Evolutionary conservation across 2,797 vertebrate species (phyloP).

Genomic region (Notolepis coatsorum): DNA sequence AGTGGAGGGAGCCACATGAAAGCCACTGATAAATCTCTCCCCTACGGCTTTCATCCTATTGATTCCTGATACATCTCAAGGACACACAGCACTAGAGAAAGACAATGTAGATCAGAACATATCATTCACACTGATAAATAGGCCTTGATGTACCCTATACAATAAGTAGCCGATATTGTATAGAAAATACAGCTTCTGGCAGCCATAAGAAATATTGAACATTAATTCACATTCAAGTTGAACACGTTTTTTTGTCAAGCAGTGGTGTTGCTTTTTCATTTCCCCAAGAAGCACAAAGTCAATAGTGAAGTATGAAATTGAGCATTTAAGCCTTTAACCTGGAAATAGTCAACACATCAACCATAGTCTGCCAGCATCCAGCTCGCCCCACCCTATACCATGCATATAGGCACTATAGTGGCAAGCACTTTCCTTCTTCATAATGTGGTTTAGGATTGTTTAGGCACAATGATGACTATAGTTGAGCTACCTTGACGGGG

Average conservation of each 20-base stretch:
- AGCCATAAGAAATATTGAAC: too few relatives aligned
- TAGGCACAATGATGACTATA: not conserved
- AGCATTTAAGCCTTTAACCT: slow-evolving; percentile 39
- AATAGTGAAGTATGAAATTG: not conserved
- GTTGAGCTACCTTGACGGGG: not conserved
- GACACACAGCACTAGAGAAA: slow-evolving; percentile 1
- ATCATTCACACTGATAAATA: slow-evolving; percentile 39
- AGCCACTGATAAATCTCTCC: slow-evolving; percentile 28
- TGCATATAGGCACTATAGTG: too few relatives aligned
- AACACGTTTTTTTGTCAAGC: not conserved
- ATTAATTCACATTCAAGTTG: too few relatives aligned
- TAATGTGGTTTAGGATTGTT: not conserved
- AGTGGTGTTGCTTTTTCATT: too few relatives aligned
- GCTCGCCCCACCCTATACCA: slow-evolving; percentile 62
- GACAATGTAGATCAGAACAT: slow-evolving; percentile 13
- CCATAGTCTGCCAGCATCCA: too few relatives aligned
- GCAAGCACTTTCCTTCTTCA: slow-evolving; percentile 9
- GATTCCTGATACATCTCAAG: slow-evolving; percentile 7
- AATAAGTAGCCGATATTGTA: not conserved
- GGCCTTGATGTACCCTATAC: not conserved
- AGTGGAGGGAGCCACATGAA: slow-evolving; percentile 7
- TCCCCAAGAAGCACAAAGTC: not conserved
- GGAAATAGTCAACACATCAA: too few relatives aligned
- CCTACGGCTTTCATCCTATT: slow-evolving; percentile 21
- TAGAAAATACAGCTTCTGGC: not conserved